Conservation (phyloP, 2,888 invertebrate genomes). For the Phymatocera aterrima region DNA sequence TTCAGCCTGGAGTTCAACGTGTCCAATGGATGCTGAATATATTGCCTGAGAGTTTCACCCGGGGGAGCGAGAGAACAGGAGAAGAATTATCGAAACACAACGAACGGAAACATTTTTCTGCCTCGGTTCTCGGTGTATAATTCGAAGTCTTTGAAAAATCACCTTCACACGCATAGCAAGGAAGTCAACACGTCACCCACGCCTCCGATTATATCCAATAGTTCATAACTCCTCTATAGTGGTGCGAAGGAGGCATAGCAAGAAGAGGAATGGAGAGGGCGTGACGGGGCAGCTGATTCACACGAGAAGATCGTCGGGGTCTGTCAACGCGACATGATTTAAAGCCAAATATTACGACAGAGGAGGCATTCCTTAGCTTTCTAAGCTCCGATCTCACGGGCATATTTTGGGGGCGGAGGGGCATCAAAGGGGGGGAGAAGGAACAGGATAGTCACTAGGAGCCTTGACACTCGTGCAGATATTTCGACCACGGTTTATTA, state of each 20-base stretch:
- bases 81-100: slow-evolving; percentile 9
- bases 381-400: slow-evolving; percentile 33
- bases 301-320: slow-evolving; percentile 45
- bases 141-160: not conserved
- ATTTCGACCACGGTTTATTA: slow-evolving; percentile 67
- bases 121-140: not conserved
- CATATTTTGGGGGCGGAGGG: slow-evolving; percentile 48
- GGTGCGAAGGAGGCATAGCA: slow-evolving; percentile 6
- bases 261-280: slow-evolving; percentile 39
- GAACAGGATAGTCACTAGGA: slow-evolving; percentile 25
- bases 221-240: slow-evolving; percentile 42
- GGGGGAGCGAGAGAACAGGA: not conserved
- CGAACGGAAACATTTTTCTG: not conserved
- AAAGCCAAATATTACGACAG: slow-evolving; percentile 75
- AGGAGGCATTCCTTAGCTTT: slow-evolving; percentile 67
- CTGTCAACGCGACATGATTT: slow-evolving; percentile 74
- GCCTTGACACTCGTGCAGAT: slow-evolving; percentile 56
- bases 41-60: not conserved
- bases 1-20: not conserved
- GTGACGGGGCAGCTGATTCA: slow-evolving; percentile 47
- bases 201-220: slow-evolving; percentile 41
- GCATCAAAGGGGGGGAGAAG: slow-evolving; percentile 54
- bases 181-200: slow-evolving; percentile 29
- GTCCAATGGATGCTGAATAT: not conserved
- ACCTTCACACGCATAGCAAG: slow-evolving; percentile 17